These are phyloP conservation scores for Cataglyphis rosenhaueri DNA, from an alignment of 2,888 invertebrate genomes.

Conservation along the genomic window DNA sequence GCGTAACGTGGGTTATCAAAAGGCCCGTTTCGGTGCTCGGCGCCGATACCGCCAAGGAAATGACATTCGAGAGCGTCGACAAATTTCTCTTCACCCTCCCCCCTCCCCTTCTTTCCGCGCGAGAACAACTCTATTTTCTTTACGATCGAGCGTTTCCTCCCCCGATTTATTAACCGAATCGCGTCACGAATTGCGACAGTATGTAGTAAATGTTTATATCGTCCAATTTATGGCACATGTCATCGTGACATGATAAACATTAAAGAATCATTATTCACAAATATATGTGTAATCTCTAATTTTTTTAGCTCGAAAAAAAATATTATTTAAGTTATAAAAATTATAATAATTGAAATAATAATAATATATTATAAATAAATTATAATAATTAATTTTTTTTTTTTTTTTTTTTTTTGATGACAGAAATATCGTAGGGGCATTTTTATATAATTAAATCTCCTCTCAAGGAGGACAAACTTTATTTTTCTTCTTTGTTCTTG, in stretches of 20 bases:
- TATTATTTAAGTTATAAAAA: neutral
- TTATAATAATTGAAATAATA: neutral
- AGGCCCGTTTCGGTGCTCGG: neutral
- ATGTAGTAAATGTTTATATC: conserved; percentile 1
- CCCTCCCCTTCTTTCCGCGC: neutral
- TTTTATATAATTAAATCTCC: neutral
- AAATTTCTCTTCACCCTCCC: conserved; percentile 43
- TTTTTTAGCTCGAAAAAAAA: too few species aligned
- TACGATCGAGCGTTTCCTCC: conserved; percentile 24
- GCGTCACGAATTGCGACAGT: neutral
- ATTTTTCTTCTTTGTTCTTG: neutral
- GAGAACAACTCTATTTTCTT: conserved; percentile 46
- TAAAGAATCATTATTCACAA: neutral
- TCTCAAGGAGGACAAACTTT: neutral
- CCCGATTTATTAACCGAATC: conserved; percentile 38
- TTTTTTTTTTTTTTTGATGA: neutral
- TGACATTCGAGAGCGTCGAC: conserved; percentile 59
- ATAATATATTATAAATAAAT: too few species aligned
- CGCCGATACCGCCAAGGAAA: conserved; percentile 59
- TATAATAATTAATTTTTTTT: neutral
- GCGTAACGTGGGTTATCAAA: conserved; percentile 69
- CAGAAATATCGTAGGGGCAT: too few species aligned
- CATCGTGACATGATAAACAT: conserved; percentile 7
- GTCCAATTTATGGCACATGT: neutral
- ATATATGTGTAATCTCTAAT: neutral